Evolutionary conservation across 2,888 invertebrate species (phyloP).

Genomic region (Agrotis clavis): DNA sequence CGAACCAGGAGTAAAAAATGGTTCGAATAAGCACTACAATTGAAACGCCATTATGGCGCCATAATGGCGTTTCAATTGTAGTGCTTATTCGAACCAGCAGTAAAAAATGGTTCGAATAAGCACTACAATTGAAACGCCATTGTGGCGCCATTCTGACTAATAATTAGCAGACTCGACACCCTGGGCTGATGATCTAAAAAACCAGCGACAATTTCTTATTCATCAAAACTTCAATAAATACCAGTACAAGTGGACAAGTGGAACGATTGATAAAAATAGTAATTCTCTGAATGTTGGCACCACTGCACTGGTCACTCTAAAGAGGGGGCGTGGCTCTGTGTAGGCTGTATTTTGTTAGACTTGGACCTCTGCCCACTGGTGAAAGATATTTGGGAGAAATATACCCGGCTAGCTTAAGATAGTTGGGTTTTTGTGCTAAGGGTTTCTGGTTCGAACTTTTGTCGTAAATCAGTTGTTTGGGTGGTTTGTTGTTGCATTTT

Average conservation of each 20-base stretch:
- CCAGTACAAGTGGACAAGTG: constrained; percentile 1
- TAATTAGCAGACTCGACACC: too few relatives aligned
- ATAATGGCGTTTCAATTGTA: too few relatives aligned
- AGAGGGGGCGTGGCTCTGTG: constrained; percentile 40
- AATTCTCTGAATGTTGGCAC: constrained; percentile 48
- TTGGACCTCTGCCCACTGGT: constrained; percentile 50
- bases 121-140: too few relatives aligned
- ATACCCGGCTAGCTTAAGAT: constrained; percentile 1
- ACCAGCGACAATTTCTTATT: background rate
- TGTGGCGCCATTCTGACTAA: too few relatives aligned
- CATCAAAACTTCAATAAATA: background rate
- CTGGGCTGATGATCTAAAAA: background rate
- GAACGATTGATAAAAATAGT: constrained; percentile 40
- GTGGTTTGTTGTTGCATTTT: background rate
- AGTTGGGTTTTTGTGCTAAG: background rate
- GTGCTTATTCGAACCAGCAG: too few relatives aligned
- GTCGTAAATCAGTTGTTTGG: background rate
- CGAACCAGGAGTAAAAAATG: too few relatives aligned
- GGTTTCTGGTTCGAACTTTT: background rate
- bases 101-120: too few relatives aligned
- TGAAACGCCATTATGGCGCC: too few relatives aligned
- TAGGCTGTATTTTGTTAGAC: constrained; percentile 45
- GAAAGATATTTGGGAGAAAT: constrained; percentile 39
- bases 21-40: too few relatives aligned
- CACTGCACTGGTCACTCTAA: constrained; percentile 22